A percentile compares a stretch with the other conserved stretches of the same genome.
phyloP scores from a whole-genome alignment of 2,888 invertebrate genomes.

The Platycheirus albimanus region DNA sequence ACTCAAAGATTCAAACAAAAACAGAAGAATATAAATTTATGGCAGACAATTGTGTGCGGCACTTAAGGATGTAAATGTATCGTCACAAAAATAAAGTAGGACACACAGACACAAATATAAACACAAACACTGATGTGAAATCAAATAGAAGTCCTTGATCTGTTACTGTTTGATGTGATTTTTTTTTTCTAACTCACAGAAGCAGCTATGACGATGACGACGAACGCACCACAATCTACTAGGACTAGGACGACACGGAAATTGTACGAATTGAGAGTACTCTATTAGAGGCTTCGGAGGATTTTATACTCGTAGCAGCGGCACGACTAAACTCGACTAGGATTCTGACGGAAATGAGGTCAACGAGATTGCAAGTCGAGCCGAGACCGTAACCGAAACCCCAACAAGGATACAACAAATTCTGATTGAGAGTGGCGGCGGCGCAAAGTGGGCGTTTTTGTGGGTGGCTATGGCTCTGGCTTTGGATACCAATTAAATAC shows the following conservation, averaged over 20 bases:
- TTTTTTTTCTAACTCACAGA: constrained; percentile 23
- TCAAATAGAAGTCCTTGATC: constrained; percentile 65
- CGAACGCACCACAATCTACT: no score
- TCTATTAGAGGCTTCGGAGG: constrained; percentile 14
- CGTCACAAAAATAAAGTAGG: constrained; percentile 43
- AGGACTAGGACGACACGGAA: constrained; percentile 18
- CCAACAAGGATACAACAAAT: constrained; percentile 46
- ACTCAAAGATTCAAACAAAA: constrained; percentile 20
- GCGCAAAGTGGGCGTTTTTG: constrained; percentile 30
- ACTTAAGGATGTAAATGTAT: constrained; percentile 46
- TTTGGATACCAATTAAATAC: constrained; percentile 18
- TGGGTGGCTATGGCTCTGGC: neutral
- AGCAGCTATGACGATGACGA: constrained; percentile 27
- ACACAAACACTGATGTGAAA: constrained; percentile 44
- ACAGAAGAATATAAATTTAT: constrained; percentile 35
- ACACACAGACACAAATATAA: constrained; percentile 45
- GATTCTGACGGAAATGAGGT: constrained; percentile 72
- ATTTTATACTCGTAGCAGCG: constrained; percentile 3
- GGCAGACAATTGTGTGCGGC: constrained; percentile 41
- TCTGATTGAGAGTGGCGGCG: constrained; percentile 40
- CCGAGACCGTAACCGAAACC: constrained; percentile 53
- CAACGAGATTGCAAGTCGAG: constrained; percentile 65
- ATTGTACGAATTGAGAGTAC: constrained; percentile 27
- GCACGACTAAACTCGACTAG: constrained; percentile 56
- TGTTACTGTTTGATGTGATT: constrained; percentile 39